Evolutionary conservation across 1,140 invertebrate species (phyloP).

Genomic region (Sitobion miscanthi): DNA sequence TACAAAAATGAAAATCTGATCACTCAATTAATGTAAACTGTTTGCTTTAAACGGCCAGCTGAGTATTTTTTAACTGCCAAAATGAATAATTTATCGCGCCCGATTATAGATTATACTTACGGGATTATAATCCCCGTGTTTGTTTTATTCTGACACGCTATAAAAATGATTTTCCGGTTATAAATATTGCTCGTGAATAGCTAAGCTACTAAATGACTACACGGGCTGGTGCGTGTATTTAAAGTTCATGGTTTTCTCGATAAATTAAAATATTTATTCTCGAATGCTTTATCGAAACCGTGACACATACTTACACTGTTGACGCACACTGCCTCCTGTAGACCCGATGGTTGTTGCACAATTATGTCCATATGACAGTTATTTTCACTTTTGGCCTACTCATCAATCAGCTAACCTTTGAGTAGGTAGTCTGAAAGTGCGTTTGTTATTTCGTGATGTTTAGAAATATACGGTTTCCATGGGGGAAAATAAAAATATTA

Average conservation of each 20-base stretch:
- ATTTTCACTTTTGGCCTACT: slow-evolving; percentile 46
- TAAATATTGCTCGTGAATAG: background rate
- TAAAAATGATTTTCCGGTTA: slow-evolving; percentile 28
- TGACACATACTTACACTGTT: slow-evolving; percentile 18
- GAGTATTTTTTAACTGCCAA: background rate
- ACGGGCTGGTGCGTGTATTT: background rate
- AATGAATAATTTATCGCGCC: background rate
- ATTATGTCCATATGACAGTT: slow-evolving; percentile 1
- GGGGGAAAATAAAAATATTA: background rate
- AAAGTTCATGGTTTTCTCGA: slow-evolving; percentile 34
- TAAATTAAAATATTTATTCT: slow-evolving; percentile 39
- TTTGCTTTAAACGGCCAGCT: background rate
- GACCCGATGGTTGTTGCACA: background rate
- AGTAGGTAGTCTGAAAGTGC: background rate
- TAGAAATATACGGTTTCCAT: background rate
- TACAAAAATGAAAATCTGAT: background rate
- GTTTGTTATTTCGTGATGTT: background rate
- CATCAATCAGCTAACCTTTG: slow-evolving; percentile 48
- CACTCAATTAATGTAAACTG: background rate
- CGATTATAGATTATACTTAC: background rate
- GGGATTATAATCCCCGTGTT: background rate
- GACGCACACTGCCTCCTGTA: background rate
- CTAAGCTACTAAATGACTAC: background rate
- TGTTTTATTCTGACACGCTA: slow-evolving; percentile 15
- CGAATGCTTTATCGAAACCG: background rate